These are phyloP conservation scores for Paedocypris sp. DNA, from an alignment of 2,113 vertebrate species.

Conservation along the genomic window DNA sequence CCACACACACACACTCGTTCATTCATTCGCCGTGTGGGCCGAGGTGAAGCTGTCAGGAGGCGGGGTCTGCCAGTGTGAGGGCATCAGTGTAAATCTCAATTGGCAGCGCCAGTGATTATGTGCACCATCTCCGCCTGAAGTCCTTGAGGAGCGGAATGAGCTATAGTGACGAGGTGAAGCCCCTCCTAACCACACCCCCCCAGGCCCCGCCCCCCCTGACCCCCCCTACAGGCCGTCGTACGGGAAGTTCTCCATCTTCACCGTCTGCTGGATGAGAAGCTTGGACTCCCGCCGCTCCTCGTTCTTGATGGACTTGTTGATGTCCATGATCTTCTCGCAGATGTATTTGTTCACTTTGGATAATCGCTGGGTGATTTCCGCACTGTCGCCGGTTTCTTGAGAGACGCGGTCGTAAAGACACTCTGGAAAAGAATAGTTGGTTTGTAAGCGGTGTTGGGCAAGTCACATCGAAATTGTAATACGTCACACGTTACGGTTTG, in stretches of 20 bases:
- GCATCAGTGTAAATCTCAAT: slow-evolving; percentile 43
- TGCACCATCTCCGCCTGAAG: slow-evolving; percentile 44
- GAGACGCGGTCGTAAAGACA: slow-evolving; percentile 98
- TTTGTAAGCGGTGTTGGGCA: neutral
- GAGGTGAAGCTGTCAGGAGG: slow-evolving; percentile 31
- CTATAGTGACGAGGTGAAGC: slow-evolving; percentile 48
- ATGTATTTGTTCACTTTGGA: slow-evolving; percentile 99
- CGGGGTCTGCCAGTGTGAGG: slow-evolving; percentile 23
- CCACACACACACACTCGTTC: slow-evolving; percentile 29
- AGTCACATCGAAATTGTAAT: too few species aligned
- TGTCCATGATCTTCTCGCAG: slow-evolving; percentile 99
- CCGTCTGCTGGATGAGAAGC: slow-evolving; percentile 70
- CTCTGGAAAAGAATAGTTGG: slow-evolving; percentile 59
- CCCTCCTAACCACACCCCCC: too few species aligned
- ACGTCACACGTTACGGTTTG: too few species aligned
- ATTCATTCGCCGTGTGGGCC: slow-evolving; percentile 4
- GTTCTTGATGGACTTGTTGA: slow-evolving; percentile 99
- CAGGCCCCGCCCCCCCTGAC: too few species aligned
- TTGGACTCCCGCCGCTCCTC: slow-evolving; percentile 97
- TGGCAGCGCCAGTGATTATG: slow-evolving; percentile 33
- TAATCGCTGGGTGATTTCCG: slow-evolving; percentile 97
- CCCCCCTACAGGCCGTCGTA: slow-evolving; percentile 66
- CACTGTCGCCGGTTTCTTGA: slow-evolving; percentile 96
- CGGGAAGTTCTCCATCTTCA: slow-evolving; percentile 70
- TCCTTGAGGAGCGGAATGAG: slow-evolving; percentile 49